Percentiles rank a stretch among this genome's conserved stretches.
Evolutionary conservation across 2,888 invertebrate genomes (phyloP).

Genomic region (Chirona hameri): DNA sequence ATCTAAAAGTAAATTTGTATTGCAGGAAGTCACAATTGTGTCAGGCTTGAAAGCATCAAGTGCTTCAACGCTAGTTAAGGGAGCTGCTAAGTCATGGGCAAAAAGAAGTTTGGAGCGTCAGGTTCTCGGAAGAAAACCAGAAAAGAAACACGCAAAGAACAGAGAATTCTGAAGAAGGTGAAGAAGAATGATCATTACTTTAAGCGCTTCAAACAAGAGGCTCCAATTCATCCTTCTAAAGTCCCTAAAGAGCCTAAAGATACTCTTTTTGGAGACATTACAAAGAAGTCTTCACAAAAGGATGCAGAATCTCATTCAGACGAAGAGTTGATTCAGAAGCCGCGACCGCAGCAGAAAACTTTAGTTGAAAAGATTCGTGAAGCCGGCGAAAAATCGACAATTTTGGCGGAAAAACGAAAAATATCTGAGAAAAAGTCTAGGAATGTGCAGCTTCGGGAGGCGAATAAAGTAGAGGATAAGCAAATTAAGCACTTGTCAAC

Average conservation of each 20-base stretch:
- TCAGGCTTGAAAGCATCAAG: too few species aligned
- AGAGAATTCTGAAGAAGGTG: background rate
- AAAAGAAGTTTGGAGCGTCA: background rate
- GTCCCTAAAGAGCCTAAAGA: background rate
- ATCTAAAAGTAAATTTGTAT: too few species aligned
- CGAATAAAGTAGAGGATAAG: slow-evolving; percentile 36
- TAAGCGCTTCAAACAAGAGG: background rate
- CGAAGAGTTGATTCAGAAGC: background rate
- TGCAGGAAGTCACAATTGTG: too few species aligned
- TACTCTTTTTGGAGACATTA: background rate
- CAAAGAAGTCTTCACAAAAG: background rate
- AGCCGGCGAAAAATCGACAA: background rate
- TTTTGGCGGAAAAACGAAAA: background rate
- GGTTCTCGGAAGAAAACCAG: background rate
- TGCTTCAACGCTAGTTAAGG: too few species aligned
- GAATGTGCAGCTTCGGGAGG: slow-evolving; percentile 34
- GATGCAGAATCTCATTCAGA: background rate
- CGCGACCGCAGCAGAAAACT: background rate
- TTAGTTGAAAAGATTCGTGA: background rate
- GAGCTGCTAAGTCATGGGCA: background rate
- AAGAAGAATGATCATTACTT: slow-evolving; percentile 7
- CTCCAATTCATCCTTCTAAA: background rate
- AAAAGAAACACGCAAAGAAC: background rate
- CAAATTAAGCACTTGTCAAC: slow-evolving; percentile 33
- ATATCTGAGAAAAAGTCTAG: background rate